Percentiles rank a stretch among this genome's conserved stretches.
These are phyloP conservation scores for Selene dorsalis DNA, from an alignment of 2,797 vertebrate species.

Conservation along the genomic window DNA sequence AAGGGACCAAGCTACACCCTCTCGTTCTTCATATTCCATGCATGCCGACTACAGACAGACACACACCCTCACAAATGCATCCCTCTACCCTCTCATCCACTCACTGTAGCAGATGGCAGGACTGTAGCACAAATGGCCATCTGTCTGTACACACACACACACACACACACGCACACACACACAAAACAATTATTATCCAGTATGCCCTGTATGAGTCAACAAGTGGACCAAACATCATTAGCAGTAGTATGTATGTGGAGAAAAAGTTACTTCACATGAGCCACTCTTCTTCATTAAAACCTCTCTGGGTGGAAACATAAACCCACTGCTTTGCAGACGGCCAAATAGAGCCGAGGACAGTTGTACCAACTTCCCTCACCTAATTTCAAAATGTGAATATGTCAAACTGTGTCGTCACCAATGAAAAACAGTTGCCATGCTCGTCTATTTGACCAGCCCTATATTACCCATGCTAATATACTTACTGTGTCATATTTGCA, in stretches of 20 bases:
- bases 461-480: no score
- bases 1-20: background rate
- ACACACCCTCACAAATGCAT: conserved; percentile 25
- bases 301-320: conserved; percentile 2
- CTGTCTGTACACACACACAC: conserved; percentile 46
- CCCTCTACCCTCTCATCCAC: conserved; percentile 23
- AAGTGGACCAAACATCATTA: conserved; percentile 54
- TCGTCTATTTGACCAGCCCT: background rate
- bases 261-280: conserved; percentile 28
- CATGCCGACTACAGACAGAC: conserved; percentile 28
- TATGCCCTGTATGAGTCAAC: conserved; percentile 34
- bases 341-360: background rate
- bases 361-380: background rate
- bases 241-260: conserved; percentile 43
- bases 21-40: conserved; percentile 22
- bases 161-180: conserved; percentile 32
- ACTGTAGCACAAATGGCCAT: conserved; percentile 59
- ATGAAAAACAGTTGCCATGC: background rate
- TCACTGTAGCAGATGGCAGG: conserved; percentile 65
- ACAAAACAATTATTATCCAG: conserved; percentile 39
- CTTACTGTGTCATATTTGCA: no score
- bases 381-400: background rate
- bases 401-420: background rate
- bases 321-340: conserved; percentile 15
- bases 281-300: conserved; percentile 32